phyloP scores from a whole-genome alignment of 2,113 vertebrate species.

The Micronycteris hirsuta region DNA sequence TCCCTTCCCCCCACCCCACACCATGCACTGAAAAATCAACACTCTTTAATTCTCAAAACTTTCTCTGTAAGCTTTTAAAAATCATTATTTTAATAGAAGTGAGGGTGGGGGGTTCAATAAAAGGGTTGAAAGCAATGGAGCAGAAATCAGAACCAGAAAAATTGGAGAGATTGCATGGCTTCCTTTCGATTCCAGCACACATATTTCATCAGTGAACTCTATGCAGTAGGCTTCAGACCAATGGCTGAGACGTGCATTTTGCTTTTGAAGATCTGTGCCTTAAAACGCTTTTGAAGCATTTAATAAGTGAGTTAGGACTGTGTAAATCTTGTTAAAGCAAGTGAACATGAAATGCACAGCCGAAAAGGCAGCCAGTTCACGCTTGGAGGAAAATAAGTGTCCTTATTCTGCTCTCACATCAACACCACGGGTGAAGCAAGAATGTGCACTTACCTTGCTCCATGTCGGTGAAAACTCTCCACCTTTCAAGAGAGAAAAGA shows the following conservation, averaged over 20 bases:
- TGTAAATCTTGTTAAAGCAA: slow-evolving; percentile 47
- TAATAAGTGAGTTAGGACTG: slow-evolving; percentile 10
- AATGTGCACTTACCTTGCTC: background rate
- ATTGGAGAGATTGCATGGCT: background rate
- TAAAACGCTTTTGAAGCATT: slow-evolving; percentile 54
- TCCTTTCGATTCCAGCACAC: background rate
- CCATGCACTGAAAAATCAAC: background rate
- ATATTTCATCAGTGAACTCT: slow-evolving; percentile 35
- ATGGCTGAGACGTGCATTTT: background rate
- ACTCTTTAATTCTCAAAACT: background rate
- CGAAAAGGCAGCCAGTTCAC: background rate
- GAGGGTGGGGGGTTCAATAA: background rate
- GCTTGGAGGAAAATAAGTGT: background rate
- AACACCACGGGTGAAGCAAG: background rate
- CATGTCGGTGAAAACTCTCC: background rate
- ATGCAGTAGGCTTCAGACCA: slow-evolving; percentile 20
- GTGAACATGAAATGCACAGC: background rate
- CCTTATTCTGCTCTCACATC: background rate
- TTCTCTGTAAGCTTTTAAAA: background rate
- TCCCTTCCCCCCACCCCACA: too few relatives aligned
- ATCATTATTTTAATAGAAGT: background rate
- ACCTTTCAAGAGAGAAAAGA: background rate
- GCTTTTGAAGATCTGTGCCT: slow-evolving; percentile 55
- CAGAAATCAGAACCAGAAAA: slow-evolving; percentile 10
- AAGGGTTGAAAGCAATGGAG: slow-evolving; percentile 4